These are phyloP conservation scores for Idaea biselata DNA, from an alignment of 2,888 invertebrate genomes.

Conservation along the genomic window DNA sequence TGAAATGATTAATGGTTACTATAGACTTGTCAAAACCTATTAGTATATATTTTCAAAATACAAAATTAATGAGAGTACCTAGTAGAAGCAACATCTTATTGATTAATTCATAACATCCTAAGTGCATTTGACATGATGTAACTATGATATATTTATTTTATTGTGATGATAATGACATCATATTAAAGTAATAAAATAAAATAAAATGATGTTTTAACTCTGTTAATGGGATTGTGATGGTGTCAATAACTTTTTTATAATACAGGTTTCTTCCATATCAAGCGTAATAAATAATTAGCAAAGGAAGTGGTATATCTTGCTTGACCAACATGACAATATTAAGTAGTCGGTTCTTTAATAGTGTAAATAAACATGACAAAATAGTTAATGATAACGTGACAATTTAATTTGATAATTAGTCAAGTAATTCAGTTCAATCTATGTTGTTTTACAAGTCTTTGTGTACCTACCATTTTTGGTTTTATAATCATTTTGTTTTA, in stretches of 20 bases:
- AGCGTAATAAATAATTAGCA: background rate
- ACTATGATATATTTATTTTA: too few species aligned
- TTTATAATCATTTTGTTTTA: too few species aligned
- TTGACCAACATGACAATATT: background rate
- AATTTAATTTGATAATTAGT: background rate
- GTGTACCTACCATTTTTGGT: too few species aligned
- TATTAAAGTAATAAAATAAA: background rate
- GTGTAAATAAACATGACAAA: background rate
- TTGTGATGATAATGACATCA: background rate
- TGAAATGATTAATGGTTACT: background rate
- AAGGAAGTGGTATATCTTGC: background rate
- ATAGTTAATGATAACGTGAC: background rate
- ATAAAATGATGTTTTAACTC: background rate
- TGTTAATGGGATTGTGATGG: background rate
- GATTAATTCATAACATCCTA: background rate
- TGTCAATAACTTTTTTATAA: background rate
- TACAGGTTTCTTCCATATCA: background rate
- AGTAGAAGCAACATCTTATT: background rate
- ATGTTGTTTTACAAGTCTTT: too few species aligned
- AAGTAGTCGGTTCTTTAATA: background rate
- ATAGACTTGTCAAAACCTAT: background rate
- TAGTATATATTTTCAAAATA: background rate
- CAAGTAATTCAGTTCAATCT: too few species aligned
- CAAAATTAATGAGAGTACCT: background rate
- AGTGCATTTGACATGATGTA: background rate